Percentiles rank a stretch among this genome's conserved stretches.
These are phyloP conservation scores for Rhaphigaster nebulosa DNA, from an alignment of 2,888 invertebrate species.

Conservation along the genomic window DNA sequence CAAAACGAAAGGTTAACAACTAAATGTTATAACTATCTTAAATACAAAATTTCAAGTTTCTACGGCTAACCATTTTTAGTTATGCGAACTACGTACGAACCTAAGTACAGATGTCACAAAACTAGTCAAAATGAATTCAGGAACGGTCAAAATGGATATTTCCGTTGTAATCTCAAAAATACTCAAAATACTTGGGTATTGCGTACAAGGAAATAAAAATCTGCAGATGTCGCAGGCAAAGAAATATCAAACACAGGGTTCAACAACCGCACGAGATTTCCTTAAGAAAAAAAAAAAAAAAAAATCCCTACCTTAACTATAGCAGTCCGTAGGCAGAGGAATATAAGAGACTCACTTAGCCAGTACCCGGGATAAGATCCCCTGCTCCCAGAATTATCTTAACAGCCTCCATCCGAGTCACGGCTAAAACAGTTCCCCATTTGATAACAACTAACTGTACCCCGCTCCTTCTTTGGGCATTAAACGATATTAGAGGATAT, in stretches of 20 bases:
- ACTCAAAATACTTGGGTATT: too few species aligned
- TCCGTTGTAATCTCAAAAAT: too few species aligned
- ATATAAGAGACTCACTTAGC: constrained; percentile 38
- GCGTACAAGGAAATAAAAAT: too few species aligned
- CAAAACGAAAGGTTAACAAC: too few species aligned
- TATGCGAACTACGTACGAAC: too few species aligned
- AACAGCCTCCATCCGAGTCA: constrained; percentile 26
- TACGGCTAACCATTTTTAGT: too few species aligned
- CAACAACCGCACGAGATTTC: not conserved
- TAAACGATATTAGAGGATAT: constrained; percentile 23
- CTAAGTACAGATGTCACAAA: too few species aligned
- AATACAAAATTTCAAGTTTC: too few species aligned
- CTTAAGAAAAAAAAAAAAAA: not conserved
- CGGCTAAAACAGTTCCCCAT: constrained; percentile 43
- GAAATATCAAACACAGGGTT: not conserved
- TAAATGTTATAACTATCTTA: too few species aligned
- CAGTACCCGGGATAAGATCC: not conserved
- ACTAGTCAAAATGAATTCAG: too few species aligned
- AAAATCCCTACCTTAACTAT: not conserved
- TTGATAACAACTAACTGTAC: constrained; percentile 32
- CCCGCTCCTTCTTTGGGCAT: not conserved
- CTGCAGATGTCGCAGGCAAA: not conserved
- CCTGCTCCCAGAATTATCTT: not conserved
- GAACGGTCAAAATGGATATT: too few species aligned
- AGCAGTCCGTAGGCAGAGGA: not conserved